A percentile compares a stretch with the other conserved stretches of the same genome.
Evolutionary conservation across 2,888 invertebrate genomes (phyloP).

Genomic region (Drosophila suboccidentalis): DNA sequence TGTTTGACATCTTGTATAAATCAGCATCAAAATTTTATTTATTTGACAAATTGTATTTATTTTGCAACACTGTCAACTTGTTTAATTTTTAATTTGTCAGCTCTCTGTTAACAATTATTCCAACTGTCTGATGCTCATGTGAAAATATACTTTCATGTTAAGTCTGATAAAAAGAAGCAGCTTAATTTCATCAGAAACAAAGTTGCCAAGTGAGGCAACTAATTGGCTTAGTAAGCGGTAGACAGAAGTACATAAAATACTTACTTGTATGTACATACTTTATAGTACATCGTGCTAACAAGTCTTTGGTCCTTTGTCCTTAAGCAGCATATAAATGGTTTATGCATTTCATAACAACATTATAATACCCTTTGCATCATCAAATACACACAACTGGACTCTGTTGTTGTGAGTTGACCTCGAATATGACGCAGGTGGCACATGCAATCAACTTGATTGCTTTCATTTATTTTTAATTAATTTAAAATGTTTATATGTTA

Average conservation of each 20-base stretch:
- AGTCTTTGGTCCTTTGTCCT: neutral
- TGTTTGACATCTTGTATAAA: no score
- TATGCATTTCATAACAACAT: slow-evolving; percentile 13
- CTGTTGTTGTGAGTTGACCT: slow-evolving; percentile 27
- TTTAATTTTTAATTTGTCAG: neutral
- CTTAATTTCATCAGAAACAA: neutral
- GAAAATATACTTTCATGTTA: neutral
- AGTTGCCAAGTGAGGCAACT: slow-evolving; percentile 2
- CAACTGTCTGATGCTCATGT: neutral
- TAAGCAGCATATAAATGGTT: neutral
- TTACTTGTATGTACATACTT: neutral
- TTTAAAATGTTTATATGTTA: slow-evolving; percentile 56
- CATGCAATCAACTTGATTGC: slow-evolving; percentile 77
- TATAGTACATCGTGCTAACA: neutral
- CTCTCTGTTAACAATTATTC: neutral
- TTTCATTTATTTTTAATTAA: slow-evolving; percentile 80
- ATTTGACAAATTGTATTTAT: no score
- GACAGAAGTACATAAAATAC: neutral
- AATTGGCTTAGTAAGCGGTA: slow-evolving; percentile 1
- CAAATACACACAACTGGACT: neutral
- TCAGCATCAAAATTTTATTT: no score
- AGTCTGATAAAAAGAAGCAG: neutral
- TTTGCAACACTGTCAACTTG: no score
- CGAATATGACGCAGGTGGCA: slow-evolving; percentile 25
- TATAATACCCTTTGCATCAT: slow-evolving; percentile 29